phyloP scores from a whole-genome alignment of 2,113 vertebrate genomes.

The Fukomys damarensis region DNA sequence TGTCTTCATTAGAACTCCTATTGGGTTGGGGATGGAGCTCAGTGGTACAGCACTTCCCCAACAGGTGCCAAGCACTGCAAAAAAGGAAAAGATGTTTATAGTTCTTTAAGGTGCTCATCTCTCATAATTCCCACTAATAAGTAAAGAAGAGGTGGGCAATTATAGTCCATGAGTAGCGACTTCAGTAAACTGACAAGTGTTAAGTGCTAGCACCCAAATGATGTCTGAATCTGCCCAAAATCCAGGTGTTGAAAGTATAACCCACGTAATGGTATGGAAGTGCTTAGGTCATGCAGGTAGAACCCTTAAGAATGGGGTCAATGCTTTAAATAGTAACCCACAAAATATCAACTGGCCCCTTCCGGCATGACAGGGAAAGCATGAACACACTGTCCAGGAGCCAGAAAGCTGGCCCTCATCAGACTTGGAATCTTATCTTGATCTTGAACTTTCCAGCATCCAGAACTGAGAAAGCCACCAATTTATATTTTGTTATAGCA shows the following conservation, averaged over 20 bases:
- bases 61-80: neutral
- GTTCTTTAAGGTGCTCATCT: neutral
- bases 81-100: neutral
- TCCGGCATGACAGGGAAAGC: neutral
- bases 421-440: neutral
- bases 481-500: neutral
- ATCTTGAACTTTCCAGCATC: neutral
- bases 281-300: neutral
- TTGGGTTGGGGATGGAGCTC: neutral
- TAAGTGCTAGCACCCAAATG: neutral
- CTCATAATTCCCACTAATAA: conserved; percentile 13
- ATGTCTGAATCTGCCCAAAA: neutral
- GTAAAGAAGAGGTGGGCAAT: neutral
- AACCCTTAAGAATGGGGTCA: neutral
- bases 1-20: neutral
- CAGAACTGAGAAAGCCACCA: neutral
- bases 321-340: too few species aligned
- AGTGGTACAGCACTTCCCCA: neutral
- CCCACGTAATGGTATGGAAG: neutral
- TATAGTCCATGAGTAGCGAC: neutral
- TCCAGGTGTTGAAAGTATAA: neutral
- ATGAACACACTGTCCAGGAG: neutral
- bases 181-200: neutral
- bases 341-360: too few species aligned
- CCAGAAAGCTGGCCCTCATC: neutral